Evolutionary conservation across 2,113 vertebrate genomes (phyloP).

Genomic region (Taxidea taxus): DNA sequence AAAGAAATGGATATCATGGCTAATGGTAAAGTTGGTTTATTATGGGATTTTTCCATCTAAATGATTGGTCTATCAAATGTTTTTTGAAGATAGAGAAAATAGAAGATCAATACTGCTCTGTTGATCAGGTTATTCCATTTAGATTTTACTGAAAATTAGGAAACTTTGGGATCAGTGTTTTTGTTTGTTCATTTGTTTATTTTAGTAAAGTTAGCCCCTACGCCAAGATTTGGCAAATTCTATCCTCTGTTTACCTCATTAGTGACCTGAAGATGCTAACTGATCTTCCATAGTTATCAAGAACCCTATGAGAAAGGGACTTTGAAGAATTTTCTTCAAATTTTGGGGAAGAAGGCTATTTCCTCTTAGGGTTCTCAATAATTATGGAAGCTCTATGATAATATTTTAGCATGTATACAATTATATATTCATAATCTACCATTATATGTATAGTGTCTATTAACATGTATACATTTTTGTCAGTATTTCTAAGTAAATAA

Average conservation of each 20-base stretch:
- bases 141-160: background rate
- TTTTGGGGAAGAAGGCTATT: background rate
- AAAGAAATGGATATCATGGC: background rate
- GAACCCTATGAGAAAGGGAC: background rate
- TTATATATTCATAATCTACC: background rate
- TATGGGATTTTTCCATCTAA: background rate
- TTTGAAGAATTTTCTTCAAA: background rate
- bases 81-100: background rate
- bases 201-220: background rate
- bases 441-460: background rate
- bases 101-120: background rate
- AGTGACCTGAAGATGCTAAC: background rate
- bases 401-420: background rate
- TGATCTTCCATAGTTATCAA: background rate
- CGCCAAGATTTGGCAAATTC: background rate
- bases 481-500: background rate
- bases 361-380: background rate
- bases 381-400: background rate
- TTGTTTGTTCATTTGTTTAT: background rate
- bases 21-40: background rate
- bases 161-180: background rate
- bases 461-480: background rate
- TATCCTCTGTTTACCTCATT: background rate
- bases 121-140: background rate
- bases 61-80: background rate